phyloP scores from a whole-genome alignment of 2,113 vertebrate species.

The Cavia aperea region DNA sequence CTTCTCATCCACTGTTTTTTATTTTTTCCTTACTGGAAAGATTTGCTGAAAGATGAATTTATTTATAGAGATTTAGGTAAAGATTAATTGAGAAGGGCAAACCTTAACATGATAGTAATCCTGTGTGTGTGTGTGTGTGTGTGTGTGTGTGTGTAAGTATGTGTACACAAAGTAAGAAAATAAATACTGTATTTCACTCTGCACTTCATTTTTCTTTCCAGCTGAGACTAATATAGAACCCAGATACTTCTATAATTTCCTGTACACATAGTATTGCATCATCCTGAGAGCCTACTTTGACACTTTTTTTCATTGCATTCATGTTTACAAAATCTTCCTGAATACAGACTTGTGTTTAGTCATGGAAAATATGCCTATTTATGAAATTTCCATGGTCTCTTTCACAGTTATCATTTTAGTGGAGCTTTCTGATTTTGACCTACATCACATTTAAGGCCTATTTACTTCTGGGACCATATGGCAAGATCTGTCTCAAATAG shows the following conservation, averaged over 20 bases:
- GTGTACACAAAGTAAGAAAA: constrained; percentile 60
- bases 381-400: background rate
- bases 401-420: background rate
- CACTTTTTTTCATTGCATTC: constrained; percentile 58
- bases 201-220: constrained; percentile 43
- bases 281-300: constrained; percentile 26
- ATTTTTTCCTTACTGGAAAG: constrained; percentile 53
- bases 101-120: constrained; percentile 63
- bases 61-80: constrained; percentile 65
- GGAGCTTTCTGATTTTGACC: background rate
- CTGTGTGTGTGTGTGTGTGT: constrained; percentile 7
- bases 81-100: constrained; percentile 66
- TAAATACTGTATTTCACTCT: constrained; percentile 57
- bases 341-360: constrained; percentile 45
- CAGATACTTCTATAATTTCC: constrained; percentile 65
- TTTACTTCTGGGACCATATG: background rate
- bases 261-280: constrained; percentile 41
- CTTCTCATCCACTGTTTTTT: background rate
- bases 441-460: background rate
- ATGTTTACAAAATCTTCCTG: constrained; percentile 59
- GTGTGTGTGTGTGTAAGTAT: background rate
- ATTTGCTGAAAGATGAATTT: constrained; percentile 55
- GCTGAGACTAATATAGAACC: constrained; percentile 64
- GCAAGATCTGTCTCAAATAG: background rate
- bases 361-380: background rate